These are phyloP conservation scores for Tortrix viridana DNA, from an alignment of 2,888 invertebrate species.

Conservation along the genomic window DNA sequence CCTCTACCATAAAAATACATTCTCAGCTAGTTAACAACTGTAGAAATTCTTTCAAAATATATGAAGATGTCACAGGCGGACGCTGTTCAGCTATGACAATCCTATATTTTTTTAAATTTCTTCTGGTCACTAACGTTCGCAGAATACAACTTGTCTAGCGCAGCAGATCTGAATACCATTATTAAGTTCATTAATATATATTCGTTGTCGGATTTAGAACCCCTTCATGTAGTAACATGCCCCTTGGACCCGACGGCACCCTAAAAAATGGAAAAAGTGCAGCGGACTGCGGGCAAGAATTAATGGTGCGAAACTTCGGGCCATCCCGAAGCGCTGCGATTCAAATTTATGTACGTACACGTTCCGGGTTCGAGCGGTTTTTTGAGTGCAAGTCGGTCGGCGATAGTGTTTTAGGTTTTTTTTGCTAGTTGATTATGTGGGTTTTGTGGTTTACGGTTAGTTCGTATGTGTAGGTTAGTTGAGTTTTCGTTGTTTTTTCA, in stretches of 20 bases:
- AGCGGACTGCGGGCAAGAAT: slow-evolving; percentile 74
- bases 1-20: too few species aligned
- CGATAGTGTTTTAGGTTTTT: slow-evolving; percentile 26
- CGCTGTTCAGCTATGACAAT: too few species aligned
- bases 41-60: too few species aligned
- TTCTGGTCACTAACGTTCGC: too few species aligned
- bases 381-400: slow-evolving; percentile 26
- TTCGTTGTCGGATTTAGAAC: too few species aligned
- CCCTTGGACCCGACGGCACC: slow-evolving; percentile 16
- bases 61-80: too few species aligned
- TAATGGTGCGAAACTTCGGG: slow-evolving; percentile 78
- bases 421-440: slow-evolving; percentile 30
- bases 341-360: slow-evolving; percentile 73
- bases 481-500: not conserved
- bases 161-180: too few species aligned
- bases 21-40: too few species aligned
- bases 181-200: too few species aligned
- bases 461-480: not conserved
- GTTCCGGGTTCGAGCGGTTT: slow-evolving; percentile 40
- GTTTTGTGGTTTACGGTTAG: slow-evolving; percentile 2
- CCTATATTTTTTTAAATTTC: too few species aligned
- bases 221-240: not conserved
- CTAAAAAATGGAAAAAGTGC: slow-evolving; percentile 64
- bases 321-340: slow-evolving; percentile 50
- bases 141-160: too few species aligned